Evolutionary conservation across 2,888 invertebrate species (phyloP), one percentile per base, ranked within the genome.

Genomic region (Chaitophorus viminalis): DNA sequence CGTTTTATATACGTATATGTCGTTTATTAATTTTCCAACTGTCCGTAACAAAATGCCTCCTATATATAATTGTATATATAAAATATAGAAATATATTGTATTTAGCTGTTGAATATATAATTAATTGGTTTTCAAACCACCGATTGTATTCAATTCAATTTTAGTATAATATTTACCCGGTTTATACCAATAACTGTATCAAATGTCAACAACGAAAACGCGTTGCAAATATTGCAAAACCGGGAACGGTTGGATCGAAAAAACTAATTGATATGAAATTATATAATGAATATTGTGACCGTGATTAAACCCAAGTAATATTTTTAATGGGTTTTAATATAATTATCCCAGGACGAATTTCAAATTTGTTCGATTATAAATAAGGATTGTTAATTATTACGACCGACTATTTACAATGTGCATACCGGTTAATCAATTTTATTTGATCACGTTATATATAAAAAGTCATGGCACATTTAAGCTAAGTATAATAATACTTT

Each of bases 71-170:
- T 46, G 9, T 46, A 46, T 18, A 54, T 54, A 54, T 54, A 54
- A 21, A 2, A 21, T 60, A 25, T 60, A 60, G 25, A 18, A 60
- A 14, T 46, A 14, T 46, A 46, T 36, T 36, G 6, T 36, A 36
- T 14, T 46, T 60, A 60, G 60, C 60, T 68, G 68, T 68, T 68
- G 68, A 68, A 68, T 68, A 68, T 68, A 68, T 68, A 68, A 68
- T 68, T 29, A 68, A 68, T 68, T 68, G 5, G 1, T 68, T 68
- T 68, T 68, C 68, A 11, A 29, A 2, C 68, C 29, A 29, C 29
- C 68, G 68, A 68, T 68, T 68, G n/a, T 68, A 68, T 68, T 68
- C 4, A 68, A 68, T 68, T 29, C 1, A 68, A 14, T 46, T 39
- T 9, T 8, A 1, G 14, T 46, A 68, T n/a, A 68, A 5, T 68